These are phyloP conservation scores for Botia almorhae DNA, from an alignment of 2,797 vertebrate genomes.

Conservation along the genomic window DNA sequence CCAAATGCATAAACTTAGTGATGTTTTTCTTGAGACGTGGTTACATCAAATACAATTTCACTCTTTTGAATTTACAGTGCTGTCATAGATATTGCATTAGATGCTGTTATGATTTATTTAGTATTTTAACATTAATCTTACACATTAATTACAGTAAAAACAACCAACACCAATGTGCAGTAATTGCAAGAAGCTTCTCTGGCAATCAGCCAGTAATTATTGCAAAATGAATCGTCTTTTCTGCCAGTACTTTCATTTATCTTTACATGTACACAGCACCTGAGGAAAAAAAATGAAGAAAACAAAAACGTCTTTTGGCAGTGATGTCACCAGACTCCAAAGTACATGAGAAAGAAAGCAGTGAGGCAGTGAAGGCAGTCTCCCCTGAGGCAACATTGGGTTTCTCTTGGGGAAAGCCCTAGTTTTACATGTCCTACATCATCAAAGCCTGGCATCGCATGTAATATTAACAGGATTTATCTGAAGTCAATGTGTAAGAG, in stretches of 20 bases:
- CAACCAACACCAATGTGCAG: too few relatives aligned
- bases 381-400: slow-evolving; percentile 65
- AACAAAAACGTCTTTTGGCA: slow-evolving; percentile 30
- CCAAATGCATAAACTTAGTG: too few relatives aligned
- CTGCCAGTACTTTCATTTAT: slow-evolving; percentile 24
- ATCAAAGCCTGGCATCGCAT: slow-evolving; percentile 79
- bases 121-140: too few relatives aligned
- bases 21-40: neutral
- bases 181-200: neutral
- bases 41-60: neutral
- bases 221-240: neutral
- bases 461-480: slow-evolving; percentile 82
- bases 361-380: slow-evolving; percentile 21
- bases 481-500: slow-evolving; percentile 56
- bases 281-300: neutral
- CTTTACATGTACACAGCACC: neutral
- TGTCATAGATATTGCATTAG: neutral
- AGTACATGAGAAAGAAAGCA: slow-evolving; percentile 13
- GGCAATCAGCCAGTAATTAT: neutral
- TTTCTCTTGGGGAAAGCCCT: slow-evolving; percentile 71
- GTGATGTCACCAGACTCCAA: slow-evolving; percentile 39
- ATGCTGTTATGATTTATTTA: neutral
- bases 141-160: neutral
- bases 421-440: slow-evolving; percentile 78
- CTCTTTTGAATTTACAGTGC: neutral